A percentile compares a stretch with the other conserved stretches of the same genome.
Conservation (phyloP, 2,797 vertebrate species). For the Rhinogobio ventralis region DNA sequence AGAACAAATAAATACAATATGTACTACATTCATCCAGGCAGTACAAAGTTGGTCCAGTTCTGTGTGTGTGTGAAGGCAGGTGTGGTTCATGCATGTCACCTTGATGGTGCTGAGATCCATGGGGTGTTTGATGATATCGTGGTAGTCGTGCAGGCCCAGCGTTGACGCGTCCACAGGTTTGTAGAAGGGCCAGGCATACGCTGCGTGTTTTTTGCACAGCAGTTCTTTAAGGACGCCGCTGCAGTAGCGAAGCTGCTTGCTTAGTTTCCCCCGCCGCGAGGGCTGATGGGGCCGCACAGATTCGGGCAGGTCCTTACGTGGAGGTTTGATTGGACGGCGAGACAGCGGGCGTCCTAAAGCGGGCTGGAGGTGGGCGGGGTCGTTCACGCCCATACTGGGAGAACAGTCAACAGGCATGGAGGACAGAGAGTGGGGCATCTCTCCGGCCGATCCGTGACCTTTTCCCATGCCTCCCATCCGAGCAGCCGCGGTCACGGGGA, state of each 20-base stretch:
- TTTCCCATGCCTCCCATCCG: slow-evolving; percentile 84
- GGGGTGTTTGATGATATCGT: slow-evolving; percentile 94
- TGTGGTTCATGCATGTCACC: slow-evolving; percentile 25
- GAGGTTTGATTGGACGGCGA: slow-evolving; percentile 93
- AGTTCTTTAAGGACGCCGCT: slow-evolving; percentile 91
- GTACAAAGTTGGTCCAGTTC: too few relatives aligned
- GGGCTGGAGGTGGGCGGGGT: slow-evolving; percentile 80
- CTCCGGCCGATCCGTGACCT: slow-evolving; percentile 77
- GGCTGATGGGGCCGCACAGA: slow-evolving; percentile 86
- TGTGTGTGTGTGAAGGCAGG: too few relatives aligned
- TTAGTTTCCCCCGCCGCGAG: slow-evolving; percentile 85
- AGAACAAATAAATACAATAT: too few relatives aligned
- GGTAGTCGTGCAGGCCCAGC: slow-evolving; percentile 91
- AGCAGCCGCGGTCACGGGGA: slow-evolving; percentile 71
- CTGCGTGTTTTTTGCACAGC: slow-evolving; percentile 88
- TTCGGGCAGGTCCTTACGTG: slow-evolving; percentile 90
- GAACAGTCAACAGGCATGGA: slow-evolving; percentile 76
- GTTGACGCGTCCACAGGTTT: slow-evolving; percentile 81
- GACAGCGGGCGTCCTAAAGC: slow-evolving; percentile 83
- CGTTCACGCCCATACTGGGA: slow-evolving; percentile 72
- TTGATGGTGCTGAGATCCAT: slow-evolving; percentile 76
- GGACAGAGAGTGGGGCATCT: slow-evolving; percentile 80
- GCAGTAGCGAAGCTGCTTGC: slow-evolving; percentile 90
- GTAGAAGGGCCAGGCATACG: slow-evolving; percentile 91
- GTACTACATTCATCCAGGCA: too few relatives aligned